Base-by-base conservation (phyloP, 2,888 invertebrate species). In the Megamerina dolium region DNA sequence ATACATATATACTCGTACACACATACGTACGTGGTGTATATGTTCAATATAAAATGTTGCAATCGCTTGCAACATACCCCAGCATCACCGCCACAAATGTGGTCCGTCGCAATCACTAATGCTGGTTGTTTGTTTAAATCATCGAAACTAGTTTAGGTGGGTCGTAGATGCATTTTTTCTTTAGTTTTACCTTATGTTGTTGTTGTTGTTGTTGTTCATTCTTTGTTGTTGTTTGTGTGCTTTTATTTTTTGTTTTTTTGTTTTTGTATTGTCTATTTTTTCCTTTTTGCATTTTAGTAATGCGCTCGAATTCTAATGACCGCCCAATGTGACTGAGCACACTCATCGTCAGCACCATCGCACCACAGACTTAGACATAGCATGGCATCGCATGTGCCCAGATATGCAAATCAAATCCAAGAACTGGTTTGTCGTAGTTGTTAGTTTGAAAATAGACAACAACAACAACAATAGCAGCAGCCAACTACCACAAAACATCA, bases 141-240 rank as follows among this genome's bases (percentile, higher is more conserved):
- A 55, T 52, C 45, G 55, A 66, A 65, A 65, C 64, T 64, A 65
- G 64, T 65, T 65, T 66, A 65, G 64, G 64, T 65, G 53, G 53
- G 53, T 51, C 53, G 52, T 34, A 17, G 34, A 20, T 34, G 36
- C n/a, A 31, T 36, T 27, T 36, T 42, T 41, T 20, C 33, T 23
- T 23, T 23, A n/a, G 47, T 47, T 43, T 47, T 45, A 46, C 46
- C 46, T 41, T 26, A n/a, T 50, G 48, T 39, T 45, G 56, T 54
- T 59, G 60, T 58, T 57, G 61, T 55, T 50, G 58, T 55, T 52
- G 57, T 48, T 42, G 43, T 43, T 38, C 45, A 31, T n/a, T n/a
- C n/a, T n/a, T n/a, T n/a, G n/a, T n/a, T 27, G 38, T 35, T 38
- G 41, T n/a, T n/a, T n/a, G n/a, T n/a, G n/a, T n/a, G n/a, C 41